Conservation (phyloP, 2,797 vertebrate genomes). For the Setipinna tenuifilis region DNA sequence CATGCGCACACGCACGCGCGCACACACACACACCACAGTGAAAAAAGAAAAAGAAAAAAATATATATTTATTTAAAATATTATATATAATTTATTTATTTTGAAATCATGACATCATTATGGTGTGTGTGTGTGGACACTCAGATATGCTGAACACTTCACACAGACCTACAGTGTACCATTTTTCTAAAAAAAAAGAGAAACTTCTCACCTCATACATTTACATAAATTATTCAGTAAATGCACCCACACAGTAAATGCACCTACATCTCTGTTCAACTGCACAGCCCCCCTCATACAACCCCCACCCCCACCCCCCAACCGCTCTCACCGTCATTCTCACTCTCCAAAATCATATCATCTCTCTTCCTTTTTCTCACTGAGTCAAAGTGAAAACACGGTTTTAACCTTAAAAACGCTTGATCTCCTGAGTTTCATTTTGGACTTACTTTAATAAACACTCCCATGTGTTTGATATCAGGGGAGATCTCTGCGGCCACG, state of each 20-base stretch:
- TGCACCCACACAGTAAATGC: too few relatives aligned
- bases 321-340: background rate
- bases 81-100: too few relatives aligned
- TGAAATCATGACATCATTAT: too few relatives aligned
- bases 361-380: constrained; percentile 4
- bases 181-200: too few relatives aligned
- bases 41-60: too few relatives aligned
- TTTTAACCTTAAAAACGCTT: constrained; percentile 42
- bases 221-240: too few relatives aligned
- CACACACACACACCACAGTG: background rate
- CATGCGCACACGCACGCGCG: background rate
- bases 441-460: constrained; percentile 38
- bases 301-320: background rate
- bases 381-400: constrained; percentile 35
- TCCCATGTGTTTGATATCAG: constrained; percentile 47
- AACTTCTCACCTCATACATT: too few relatives aligned
- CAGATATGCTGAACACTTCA: too few relatives aligned
- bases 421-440: constrained; percentile 36
- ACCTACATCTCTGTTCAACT: too few relatives aligned
- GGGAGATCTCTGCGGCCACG: constrained; percentile 34
- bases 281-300: constrained; percentile 15
- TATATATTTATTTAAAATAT: too few relatives aligned
- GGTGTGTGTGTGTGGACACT: too few relatives aligned
- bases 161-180: too few relatives aligned
- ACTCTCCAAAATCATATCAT: constrained; percentile 31